Evolutionary conservation across 2,888 invertebrate species (phyloP).

Genomic region (Spodoptera littoralis): DNA sequence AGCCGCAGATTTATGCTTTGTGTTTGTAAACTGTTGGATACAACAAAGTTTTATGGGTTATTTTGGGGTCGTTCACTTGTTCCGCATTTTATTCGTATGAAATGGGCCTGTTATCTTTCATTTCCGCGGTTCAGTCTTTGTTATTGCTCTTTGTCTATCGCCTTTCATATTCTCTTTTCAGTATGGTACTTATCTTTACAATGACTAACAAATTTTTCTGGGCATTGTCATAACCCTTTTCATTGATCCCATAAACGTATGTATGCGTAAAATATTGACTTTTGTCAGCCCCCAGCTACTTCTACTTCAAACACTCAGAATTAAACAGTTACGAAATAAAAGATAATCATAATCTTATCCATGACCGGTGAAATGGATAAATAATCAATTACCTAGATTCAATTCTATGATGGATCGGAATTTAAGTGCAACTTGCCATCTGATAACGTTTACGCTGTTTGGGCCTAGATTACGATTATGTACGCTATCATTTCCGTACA

Average conservation of each 20-base stretch:
- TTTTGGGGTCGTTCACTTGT: slow-evolving; percentile 16
- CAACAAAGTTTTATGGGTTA: slow-evolving; percentile 1
- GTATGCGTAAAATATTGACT: no score
- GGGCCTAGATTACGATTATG: not conserved
- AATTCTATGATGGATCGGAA: slow-evolving; percentile 9
- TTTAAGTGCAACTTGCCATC: slow-evolving; percentile 15
- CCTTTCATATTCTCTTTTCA: no score
- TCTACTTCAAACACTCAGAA: no score
- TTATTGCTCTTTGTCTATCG: no score
- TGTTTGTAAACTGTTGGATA: slow-evolving; percentile 41
- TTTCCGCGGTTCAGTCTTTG: no score
- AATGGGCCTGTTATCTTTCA: no score
- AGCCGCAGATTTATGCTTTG: slow-evolving; percentile 39
- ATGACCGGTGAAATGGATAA: slow-evolving; percentile 16
- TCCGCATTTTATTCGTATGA: slow-evolving; percentile 9
- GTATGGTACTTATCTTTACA: no score
- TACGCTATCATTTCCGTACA: no score
- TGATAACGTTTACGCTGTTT: slow-evolving; percentile 16
- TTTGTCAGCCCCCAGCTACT: no score
- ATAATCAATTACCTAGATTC: slow-evolving; percentile 4
- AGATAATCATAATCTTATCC: slow-evolving; percentile 12
- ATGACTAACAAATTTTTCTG: no score
- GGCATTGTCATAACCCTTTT: no score
- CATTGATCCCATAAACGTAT: no score
- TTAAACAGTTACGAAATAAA: not conserved